These are phyloP conservation scores for Myripristis murdjan DNA, from an alignment of 2,797 vertebrate genomes.

Conservation along the genomic window DNA sequence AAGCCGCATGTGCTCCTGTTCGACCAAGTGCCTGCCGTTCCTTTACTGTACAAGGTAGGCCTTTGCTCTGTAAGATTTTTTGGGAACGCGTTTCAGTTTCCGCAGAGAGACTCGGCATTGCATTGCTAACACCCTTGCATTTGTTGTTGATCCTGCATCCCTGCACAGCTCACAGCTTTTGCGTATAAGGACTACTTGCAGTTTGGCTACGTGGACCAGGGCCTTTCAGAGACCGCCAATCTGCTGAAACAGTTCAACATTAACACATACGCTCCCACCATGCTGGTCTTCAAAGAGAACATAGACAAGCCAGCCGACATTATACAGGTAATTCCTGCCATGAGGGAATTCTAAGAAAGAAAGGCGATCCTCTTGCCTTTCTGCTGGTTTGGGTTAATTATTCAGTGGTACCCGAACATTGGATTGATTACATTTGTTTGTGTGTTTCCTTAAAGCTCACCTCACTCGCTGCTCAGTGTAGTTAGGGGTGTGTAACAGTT, in stretches of 20 bases:
- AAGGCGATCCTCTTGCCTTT: neutral
- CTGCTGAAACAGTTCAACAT: slow-evolving; percentile 92
- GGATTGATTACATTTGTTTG: neutral
- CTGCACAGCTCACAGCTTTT: slow-evolving; percentile 91
- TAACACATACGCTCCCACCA: slow-evolving; percentile 92
- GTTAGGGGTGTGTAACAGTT: neutral
- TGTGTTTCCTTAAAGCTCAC: neutral
- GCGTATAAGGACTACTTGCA: slow-evolving; percentile 93
- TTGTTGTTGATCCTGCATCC: slow-evolving; percentile 18
- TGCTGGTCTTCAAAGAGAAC: slow-evolving; percentile 96
- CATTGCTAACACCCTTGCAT: slow-evolving; percentile 1
- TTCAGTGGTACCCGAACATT: neutral
- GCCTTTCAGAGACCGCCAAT: slow-evolving; percentile 88
- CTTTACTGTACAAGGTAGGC: slow-evolving; percentile 94
- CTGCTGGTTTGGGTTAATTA: neutral
- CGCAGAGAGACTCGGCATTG: neutral
- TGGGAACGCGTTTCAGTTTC: neutral
- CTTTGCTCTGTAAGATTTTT: neutral
- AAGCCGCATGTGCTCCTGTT: slow-evolving; percentile 97
- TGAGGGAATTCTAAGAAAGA: neutral
- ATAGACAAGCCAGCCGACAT: slow-evolving; percentile 89
- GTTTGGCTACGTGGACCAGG: slow-evolving; percentile 94
- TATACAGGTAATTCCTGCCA: slow-evolving; percentile 87
- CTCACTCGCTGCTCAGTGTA: no score
- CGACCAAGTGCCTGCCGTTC: slow-evolving; percentile 90